Evolutionary conservation across 1,140 invertebrate genomes (phyloP).

Genomic region (Drosophila biarmipes): DNA sequence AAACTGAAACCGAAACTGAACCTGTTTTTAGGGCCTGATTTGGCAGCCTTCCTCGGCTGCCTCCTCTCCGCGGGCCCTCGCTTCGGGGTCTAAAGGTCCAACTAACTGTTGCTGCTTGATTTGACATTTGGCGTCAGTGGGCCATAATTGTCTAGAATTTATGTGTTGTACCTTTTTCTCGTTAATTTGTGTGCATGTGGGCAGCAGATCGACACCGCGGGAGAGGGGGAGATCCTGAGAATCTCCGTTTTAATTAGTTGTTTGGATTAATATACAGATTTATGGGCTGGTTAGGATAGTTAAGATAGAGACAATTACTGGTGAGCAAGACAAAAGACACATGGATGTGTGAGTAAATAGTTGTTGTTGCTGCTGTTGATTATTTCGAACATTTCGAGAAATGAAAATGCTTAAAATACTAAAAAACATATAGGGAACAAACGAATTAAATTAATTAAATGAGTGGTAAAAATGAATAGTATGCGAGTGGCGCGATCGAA

Average conservation of each 20-base stretch:
- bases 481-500: constrained; percentile 31
- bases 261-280: constrained; percentile 54
- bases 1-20: constrained; percentile 72
- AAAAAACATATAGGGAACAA: constrained; percentile 13
- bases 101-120: constrained; percentile 81
- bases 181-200: constrained; percentile 74
- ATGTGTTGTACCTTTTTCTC: constrained; percentile 81
- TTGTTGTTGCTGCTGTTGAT: constrained; percentile 50
- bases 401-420: constrained; percentile 63
- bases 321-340: constrained; percentile 84
- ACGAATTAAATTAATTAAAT: constrained; percentile 37
- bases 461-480: constrained; percentile 43
- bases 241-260: constrained; percentile 72
- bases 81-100: constrained; percentile 73
- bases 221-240: constrained; percentile 41
- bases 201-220: constrained; percentile 40
- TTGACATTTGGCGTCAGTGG: constrained; percentile 84
- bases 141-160: constrained; percentile 83
- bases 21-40: constrained; percentile 82
- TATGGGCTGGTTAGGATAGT: constrained; percentile 38
- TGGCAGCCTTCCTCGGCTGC: constrained; percentile 57
- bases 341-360: constrained; percentile 84
- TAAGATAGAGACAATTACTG: constrained; percentile 64
- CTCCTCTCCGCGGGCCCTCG: constrained; percentile 1
- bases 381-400: constrained; percentile 51